Evolutionary conservation across 2,113 vertebrate species (phyloP).

Genomic region (Carassius auratus): DNA sequence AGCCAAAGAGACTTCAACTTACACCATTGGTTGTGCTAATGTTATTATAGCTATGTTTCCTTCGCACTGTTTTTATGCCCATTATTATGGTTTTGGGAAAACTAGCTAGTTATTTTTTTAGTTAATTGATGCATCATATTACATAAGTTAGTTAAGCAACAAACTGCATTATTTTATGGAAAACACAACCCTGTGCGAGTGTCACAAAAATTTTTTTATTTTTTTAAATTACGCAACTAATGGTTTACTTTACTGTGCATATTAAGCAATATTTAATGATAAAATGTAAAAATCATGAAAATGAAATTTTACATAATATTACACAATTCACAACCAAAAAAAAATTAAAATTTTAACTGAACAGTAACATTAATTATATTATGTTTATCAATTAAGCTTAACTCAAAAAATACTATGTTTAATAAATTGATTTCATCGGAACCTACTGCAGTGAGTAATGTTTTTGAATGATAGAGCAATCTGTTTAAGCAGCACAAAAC

Average conservation of each 20-base stretch:
- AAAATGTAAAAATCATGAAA: too few relatives aligned
- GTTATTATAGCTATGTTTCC: background rate
- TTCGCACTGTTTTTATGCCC: too few relatives aligned
- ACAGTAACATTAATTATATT: background rate
- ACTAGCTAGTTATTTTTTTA: background rate
- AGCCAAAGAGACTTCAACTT: background rate
- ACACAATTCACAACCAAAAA: background rate
- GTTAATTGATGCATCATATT: background rate
- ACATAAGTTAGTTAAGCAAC: background rate
- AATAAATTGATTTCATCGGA: background rate
- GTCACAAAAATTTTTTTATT: too few relatives aligned
- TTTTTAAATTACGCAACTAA: background rate
- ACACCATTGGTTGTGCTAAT: background rate
- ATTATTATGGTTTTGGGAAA: background rate
- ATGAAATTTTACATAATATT: too few relatives aligned
- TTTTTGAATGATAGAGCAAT: constrained; percentile 35
- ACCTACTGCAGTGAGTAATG: background rate
- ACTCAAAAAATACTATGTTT: background rate
- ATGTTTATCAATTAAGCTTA: background rate
- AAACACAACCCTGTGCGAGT: background rate
- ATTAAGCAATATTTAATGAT: background rate
- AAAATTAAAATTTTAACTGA: background rate
- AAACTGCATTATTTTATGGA: background rate
- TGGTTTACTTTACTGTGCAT: background rate
- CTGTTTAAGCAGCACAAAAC: background rate